Evolutionary conservation across 2,797 vertebrate genomes (phyloP), one percentile per base, ranked within the genome.

Genomic region (Hoplostethus mediterraneus): DNA sequence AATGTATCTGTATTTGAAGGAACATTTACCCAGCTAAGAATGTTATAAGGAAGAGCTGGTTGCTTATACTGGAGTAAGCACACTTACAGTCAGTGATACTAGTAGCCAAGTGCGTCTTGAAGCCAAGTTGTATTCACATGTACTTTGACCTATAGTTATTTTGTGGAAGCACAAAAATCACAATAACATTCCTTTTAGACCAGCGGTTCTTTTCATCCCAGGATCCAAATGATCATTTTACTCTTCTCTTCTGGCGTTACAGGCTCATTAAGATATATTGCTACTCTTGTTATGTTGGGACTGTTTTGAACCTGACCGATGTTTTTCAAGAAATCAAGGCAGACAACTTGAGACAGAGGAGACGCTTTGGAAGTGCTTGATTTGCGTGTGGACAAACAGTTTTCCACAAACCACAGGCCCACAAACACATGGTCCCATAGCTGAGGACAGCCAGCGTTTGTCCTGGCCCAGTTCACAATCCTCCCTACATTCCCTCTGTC

Each of bases 361-460:
- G 21, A 21, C n/a, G 38, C 48, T 63, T 59, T 16, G 49, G n/a
- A 53, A 56, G 21, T 54, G 53, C 7, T 58, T 44, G 10, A 5
- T 73, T 69, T 17, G 58, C 17, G 21, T 77, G 75, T 70, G 31
- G 44, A 62, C 64, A 60, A 60, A 63, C 64, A 17, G 52, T 78
- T 76, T 65, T 38, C 52, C 5, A 63, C 56, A 79, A 68, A 77
- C 66, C 49, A 31, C 36, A 56, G 28, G 14, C 28, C 55, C 45
- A 55, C 52, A 63, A 12, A n/a, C 44, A n/a, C n/a, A 63, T 30
- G 5, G 38, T 11, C 54, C 48, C 38, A 3, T 78, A 63, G 60
- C 45, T 42, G 49, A 67, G 45, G 21, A 49, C 0, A 21, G 63
- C 63, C 53, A 59, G 59, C 31, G 2, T 57, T 65, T 47, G 30